Percentiles rank a stretch among this genome's conserved stretches.
phyloP scores from a whole-genome alignment of 2,888 invertebrate genomes.

The Aproaerema taeniolella region DNA sequence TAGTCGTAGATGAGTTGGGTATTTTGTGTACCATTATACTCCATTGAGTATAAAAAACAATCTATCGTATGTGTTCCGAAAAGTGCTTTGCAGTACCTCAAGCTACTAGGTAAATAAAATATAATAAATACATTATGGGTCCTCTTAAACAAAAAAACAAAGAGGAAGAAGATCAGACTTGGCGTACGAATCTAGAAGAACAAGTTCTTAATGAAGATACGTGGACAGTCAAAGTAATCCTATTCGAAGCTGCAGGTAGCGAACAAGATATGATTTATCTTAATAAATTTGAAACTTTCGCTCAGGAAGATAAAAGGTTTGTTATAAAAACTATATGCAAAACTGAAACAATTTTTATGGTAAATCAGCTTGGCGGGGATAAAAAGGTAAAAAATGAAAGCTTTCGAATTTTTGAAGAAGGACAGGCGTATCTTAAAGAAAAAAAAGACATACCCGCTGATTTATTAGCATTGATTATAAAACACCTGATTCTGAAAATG shows the following conservation, averaged over 20 bases:
- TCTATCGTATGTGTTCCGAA: no score
- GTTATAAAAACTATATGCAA: conserved; percentile 66
- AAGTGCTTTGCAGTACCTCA: no score
- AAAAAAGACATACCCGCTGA: conserved; percentile 61
- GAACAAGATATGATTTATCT: conserved; percentile 63
- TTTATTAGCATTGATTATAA: conserved; percentile 56
- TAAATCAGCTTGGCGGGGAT: conserved; percentile 63
- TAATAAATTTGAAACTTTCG: conserved; percentile 55
- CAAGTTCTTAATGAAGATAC: conserved; percentile 43
- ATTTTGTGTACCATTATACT: no score
- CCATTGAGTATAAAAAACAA: no score
- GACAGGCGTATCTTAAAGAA: conserved; percentile 52
- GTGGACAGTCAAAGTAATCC: conserved; percentile 55
- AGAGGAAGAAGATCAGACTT: conserved; percentile 38
- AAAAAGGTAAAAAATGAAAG: conserved; percentile 60
- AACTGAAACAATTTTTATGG: conserved; percentile 68
- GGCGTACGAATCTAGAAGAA: conserved; percentile 50
- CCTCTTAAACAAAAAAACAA: conserved; percentile 43
- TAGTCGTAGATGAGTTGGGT: no score
- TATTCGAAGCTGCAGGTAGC: conserved; percentile 59
- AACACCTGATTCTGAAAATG: conserved; percentile 62
- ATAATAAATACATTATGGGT: no score
- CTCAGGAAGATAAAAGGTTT: conserved; percentile 58
- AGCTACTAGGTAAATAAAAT: no score
- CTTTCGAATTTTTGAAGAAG: conserved; percentile 62